Conservation (phyloP, 2,797 vertebrate genomes). For the Gambusia yucatana region DNA sequence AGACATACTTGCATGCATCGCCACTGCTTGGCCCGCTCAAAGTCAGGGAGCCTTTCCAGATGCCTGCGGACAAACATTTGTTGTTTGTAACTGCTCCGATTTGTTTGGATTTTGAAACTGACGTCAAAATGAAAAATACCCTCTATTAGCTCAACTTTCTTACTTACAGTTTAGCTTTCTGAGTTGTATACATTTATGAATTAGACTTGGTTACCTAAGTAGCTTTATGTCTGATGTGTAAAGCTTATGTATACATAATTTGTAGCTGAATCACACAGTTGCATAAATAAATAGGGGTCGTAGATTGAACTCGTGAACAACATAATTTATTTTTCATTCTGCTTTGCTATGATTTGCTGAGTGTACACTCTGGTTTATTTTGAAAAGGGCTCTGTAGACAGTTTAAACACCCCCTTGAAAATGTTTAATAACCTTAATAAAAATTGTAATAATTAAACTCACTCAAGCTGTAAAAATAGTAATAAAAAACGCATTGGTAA, state of each 20-base stretch:
- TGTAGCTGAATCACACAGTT: slow-evolving; percentile 8
- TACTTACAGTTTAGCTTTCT: not conserved
- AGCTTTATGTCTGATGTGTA: slow-evolving; percentile 13
- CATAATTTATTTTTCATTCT: slow-evolving; percentile 61
- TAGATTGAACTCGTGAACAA: slow-evolving; percentile 33
- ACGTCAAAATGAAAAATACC: slow-evolving; percentile 18
- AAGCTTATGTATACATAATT: not conserved
- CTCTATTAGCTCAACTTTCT: slow-evolving; percentile 19
- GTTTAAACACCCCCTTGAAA: slow-evolving; percentile 66
- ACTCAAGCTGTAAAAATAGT: slow-evolving; percentile 17
- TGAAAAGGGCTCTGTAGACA: slow-evolving; percentile 51
- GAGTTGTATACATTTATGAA: not conserved
- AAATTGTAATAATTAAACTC: slow-evolving; percentile 76
- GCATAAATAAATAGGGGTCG: slow-evolving; percentile 44
- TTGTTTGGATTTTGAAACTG: slow-evolving; percentile 40
- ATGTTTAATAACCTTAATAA: slow-evolving; percentile 57
- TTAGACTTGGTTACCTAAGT: slow-evolving; percentile 1
- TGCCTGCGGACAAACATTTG: slow-evolving; percentile 67
- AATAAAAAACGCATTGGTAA: slow-evolving; percentile 36
- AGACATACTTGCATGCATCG: slow-evolving; percentile 55
- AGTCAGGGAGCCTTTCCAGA: slow-evolving; percentile 39
- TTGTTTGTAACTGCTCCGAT: slow-evolving; percentile 50
- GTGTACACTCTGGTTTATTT: slow-evolving; percentile 58
- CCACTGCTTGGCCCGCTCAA: slow-evolving; percentile 28
- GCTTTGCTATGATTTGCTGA: slow-evolving; percentile 51